Evolutionary conservation across 2,888 invertebrate genomes (phyloP).

Genomic region (Platynereis dumerilii): DNA sequence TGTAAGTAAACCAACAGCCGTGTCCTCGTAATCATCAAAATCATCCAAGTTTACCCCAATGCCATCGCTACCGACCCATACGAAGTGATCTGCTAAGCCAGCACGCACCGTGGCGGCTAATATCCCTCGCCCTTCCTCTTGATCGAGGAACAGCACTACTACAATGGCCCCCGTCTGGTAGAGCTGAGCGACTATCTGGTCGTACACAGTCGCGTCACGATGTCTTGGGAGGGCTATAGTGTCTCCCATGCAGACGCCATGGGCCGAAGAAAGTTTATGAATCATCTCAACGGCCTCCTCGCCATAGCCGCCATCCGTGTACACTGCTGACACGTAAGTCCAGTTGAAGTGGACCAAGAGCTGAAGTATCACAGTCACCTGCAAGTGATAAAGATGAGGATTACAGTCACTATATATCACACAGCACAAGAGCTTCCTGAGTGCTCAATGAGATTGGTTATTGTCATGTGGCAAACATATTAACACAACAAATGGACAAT

Average conservation of each 20-base stretch:
- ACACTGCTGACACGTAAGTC: slow-evolving; percentile 79
- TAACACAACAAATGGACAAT: no score
- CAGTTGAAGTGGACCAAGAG: slow-evolving; percentile 67
- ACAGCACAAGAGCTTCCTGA: background rate
- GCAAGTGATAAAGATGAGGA: no score
- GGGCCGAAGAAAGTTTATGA: slow-evolving; percentile 22
- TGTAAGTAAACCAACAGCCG: slow-evolving; percentile 41
- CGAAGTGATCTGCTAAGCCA: slow-evolving; percentile 43
- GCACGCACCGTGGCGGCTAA: slow-evolving; percentile 38
- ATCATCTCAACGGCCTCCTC: slow-evolving; percentile 44
- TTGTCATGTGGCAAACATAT: background rate
- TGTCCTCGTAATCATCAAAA: slow-evolving; percentile 41
- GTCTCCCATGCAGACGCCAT: slow-evolving; percentile 46
- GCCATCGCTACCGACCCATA: slow-evolving; percentile 56
- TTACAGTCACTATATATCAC: background rate
- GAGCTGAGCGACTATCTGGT: slow-evolving; percentile 27
- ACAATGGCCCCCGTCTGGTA: slow-evolving; percentile 38
- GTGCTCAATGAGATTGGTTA: background rate
- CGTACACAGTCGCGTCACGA: slow-evolving; percentile 21
- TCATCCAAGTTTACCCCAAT: slow-evolving; percentile 39
- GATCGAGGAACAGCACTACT: slow-evolving; percentile 51
- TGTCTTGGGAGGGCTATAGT: slow-evolving; percentile 31
- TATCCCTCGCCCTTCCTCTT: slow-evolving; percentile 42
- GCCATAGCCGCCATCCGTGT: slow-evolving; percentile 71
- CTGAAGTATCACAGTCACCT: slow-evolving; percentile 44